phyloP scores from a whole-genome alignment of 2,797 vertebrate species.

The Falco novaeseelandiae region DNA sequence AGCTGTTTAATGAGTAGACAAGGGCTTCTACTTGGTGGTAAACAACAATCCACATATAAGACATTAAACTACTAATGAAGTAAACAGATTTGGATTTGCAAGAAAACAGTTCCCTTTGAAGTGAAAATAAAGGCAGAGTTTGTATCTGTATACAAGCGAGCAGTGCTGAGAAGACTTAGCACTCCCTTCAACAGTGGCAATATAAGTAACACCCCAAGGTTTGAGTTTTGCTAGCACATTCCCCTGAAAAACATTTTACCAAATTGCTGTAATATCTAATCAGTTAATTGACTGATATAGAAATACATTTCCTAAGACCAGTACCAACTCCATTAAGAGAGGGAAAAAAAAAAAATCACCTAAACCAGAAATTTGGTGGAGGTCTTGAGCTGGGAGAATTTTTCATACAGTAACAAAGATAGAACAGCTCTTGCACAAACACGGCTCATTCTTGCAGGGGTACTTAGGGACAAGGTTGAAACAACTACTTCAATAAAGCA shows the following conservation, averaged over 20 bases:
- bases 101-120: background rate
- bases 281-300: background rate
- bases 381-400: background rate
- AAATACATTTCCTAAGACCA: background rate
- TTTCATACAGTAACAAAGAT: background rate
- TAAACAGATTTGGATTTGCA: background rate
- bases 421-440: background rate
- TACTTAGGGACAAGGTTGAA: background rate
- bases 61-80: background rate
- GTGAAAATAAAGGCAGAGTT: background rate
- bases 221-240: background rate
- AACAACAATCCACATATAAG: background rate
- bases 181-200: background rate
- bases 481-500: background rate
- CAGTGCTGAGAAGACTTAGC: background rate
- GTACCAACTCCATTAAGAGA: background rate
- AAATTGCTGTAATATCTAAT: background rate
- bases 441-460: background rate
- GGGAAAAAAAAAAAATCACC: background rate
- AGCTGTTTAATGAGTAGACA: background rate
- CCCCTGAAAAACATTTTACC: background rate
- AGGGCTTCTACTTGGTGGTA: background rate
- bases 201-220: background rate
- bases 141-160: background rate
- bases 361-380: background rate